Evolutionary conservation across 2,113 vertebrate genomes (phyloP).

Genomic region (Neopipo cinnamomea): DNA sequence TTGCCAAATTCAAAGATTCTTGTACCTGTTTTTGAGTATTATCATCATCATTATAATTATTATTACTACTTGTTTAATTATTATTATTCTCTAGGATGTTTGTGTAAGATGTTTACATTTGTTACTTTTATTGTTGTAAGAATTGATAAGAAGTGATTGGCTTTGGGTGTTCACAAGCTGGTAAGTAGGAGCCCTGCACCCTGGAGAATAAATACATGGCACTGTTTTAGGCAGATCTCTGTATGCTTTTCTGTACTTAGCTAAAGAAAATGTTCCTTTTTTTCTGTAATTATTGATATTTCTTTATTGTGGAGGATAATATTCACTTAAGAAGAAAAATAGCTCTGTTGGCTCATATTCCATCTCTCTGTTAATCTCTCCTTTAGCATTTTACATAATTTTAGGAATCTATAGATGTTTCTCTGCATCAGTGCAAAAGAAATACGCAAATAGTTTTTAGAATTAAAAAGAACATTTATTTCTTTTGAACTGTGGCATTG

Average conservation of each 20-base stretch:
- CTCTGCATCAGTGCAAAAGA: neutral
- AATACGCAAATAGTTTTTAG: neutral
- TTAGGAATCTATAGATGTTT: neutral
- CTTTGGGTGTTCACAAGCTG: neutral
- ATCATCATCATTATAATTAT: neutral
- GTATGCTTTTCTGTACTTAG: neutral
- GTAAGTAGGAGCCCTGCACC: neutral
- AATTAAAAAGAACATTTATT: neutral
- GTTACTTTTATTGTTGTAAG: neutral
- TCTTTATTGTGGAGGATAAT: neutral
- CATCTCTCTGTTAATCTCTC: neutral
- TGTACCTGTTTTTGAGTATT: neutral
- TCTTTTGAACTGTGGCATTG: neutral
- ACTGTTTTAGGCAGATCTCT: neutral
- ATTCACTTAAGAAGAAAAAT: neutral
- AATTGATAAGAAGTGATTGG: neutral
- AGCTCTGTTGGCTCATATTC: neutral
- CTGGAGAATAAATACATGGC: neutral
- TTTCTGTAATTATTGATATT: neutral
- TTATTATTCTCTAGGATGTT: neutral
- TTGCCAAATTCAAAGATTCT: neutral
- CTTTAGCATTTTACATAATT: neutral
- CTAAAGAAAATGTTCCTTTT: neutral
- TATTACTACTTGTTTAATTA: neutral
- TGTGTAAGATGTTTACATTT: neutral